Percentiles rank a stretch among this genome's conserved stretches.
These are phyloP conservation scores for Sylvilagus floridanus DNA, from an alignment of 2,797 vertebrate genomes.

Conservation along the genomic window DNA sequence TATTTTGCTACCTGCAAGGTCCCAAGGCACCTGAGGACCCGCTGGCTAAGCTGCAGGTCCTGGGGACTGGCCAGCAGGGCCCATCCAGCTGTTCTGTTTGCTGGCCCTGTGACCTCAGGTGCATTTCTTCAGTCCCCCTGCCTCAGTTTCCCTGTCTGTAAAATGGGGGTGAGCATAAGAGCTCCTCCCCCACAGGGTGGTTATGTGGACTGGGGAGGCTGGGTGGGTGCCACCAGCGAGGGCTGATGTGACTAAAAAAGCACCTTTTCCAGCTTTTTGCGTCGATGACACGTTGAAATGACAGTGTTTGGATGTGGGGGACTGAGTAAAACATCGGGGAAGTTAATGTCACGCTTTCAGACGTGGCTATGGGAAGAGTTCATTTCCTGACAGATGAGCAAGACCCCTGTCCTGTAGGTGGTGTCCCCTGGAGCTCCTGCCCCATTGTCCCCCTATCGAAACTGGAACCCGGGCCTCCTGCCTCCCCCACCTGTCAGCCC, in stretches of 20 bases:
- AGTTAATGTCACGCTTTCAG: background rate
- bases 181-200: background rate
- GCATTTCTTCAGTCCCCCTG: background rate
- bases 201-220: background rate
- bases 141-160: background rate
- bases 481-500: background rate
- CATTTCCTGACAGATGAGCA: background rate
- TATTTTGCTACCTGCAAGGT: background rate
- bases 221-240: too few relatives aligned
- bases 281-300: background rate
- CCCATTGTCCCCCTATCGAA: fast-evolving
- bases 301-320: background rate
- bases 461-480: too few relatives aligned
- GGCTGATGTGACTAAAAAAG: background rate
- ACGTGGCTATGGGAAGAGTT: background rate
- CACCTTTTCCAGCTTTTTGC: background rate
- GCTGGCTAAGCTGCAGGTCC: background rate
- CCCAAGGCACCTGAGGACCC: background rate
- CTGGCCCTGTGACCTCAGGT: background rate
- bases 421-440: fast-evolving
- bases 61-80: background rate
- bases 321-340: background rate
- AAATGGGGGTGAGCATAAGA: too few relatives aligned
- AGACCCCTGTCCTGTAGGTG: background rate
- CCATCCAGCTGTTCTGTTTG: too few relatives aligned